A percentile compares a stretch with the other conserved stretches of the same genome.
phyloP scores from a whole-genome alignment of 1,140 invertebrate species.

The Dufourea novaeangliae region DNA sequence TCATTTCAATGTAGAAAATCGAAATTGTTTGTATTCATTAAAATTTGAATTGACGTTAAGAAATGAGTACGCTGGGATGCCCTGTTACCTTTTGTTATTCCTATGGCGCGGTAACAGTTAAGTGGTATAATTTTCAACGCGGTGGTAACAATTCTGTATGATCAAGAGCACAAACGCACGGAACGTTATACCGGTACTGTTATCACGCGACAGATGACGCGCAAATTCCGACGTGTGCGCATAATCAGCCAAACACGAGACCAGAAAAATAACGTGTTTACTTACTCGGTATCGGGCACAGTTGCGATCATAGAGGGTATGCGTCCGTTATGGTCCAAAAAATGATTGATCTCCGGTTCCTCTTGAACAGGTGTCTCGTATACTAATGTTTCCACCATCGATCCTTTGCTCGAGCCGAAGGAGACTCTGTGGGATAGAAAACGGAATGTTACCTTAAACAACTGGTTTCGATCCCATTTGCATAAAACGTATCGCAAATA shows the following conservation, averaged over 20 bases:
- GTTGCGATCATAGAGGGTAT: slow-evolving; percentile 77
- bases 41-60: neutral
- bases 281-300: slow-evolving; percentile 80
- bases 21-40: slow-evolving; percentile 15
- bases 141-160: too few species aligned
- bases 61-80: too few species aligned
- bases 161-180: too few species aligned
- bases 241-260: neutral
- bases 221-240: neutral
- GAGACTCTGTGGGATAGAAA: slow-evolving; percentile 87
- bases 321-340: slow-evolving; percentile 86
- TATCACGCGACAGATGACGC: neutral
- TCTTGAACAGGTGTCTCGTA: slow-evolving; percentile 91
- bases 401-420: slow-evolving; percentile 95
- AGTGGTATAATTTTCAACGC: too few species aligned
- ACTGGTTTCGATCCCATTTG: neutral
- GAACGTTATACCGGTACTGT: neutral
- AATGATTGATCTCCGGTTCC: slow-evolving; percentile 86
- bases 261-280: slow-evolving; percentile 34
- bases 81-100: too few species aligned
- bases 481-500: neutral
- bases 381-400: slow-evolving; percentile 96
- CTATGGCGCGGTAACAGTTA: too few species aligned
- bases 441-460: neutral
- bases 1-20: neutral